These are phyloP conservation scores for Pseudorhiza aurosa DNA, from an alignment of 30 jellyfish, hydroid and myxozoan genomes.

Conservation along the genomic window DNA sequence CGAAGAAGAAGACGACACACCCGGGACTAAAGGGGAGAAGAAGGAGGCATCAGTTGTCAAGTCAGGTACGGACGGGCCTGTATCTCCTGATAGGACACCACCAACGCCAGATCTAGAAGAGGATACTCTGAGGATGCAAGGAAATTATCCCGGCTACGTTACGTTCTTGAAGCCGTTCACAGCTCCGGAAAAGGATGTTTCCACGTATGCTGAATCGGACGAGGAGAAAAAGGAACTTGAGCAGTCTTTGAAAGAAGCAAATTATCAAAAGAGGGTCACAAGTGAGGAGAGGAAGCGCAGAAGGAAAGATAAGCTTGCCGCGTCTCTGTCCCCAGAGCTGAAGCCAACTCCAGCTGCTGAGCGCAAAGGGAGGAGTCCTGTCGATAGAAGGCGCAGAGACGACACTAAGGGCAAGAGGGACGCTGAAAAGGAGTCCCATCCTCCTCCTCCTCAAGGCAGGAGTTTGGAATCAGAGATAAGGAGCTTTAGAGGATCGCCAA, in stretches of 20 bases:
- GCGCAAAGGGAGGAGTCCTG: conserved; percentile 31
- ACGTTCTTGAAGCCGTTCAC: conserved; percentile 11
- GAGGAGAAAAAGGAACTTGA: conserved; percentile 68
- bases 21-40: conserved; percentile 5
- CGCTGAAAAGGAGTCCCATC: neutral
- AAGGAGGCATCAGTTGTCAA: conserved; percentile 6
- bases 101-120: conserved; percentile 90
- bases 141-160: conserved; percentile 23
- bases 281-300: conserved; percentile 49
- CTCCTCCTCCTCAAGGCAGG: conserved; percentile 10
- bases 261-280: conserved; percentile 30
- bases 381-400: conserved; percentile 28
- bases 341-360: conserved; percentile 28
- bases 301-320: conserved; percentile 23
- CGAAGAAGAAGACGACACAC: conserved; percentile 60
- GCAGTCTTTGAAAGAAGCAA: conserved; percentile 58
- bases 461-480: conserved; percentile 39
- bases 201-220: conserved; percentile 55
- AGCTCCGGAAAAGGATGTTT: conserved; percentile 1
- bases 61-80: conserved; percentile 4
- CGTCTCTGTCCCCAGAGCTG: conserved; percentile 50
- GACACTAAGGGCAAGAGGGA: conserved; percentile 32
- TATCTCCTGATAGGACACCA: conserved; percentile 72
- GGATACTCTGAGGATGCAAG: conserved; percentile 50
- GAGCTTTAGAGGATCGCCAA: conserved; percentile 58